Percentiles rank a stretch among this genome's conserved stretches.
These are phyloP conservation scores for Drosophila prolongata DNA, from an alignment of 2,888 invertebrate genomes.

Conservation along the genomic window DNA sequence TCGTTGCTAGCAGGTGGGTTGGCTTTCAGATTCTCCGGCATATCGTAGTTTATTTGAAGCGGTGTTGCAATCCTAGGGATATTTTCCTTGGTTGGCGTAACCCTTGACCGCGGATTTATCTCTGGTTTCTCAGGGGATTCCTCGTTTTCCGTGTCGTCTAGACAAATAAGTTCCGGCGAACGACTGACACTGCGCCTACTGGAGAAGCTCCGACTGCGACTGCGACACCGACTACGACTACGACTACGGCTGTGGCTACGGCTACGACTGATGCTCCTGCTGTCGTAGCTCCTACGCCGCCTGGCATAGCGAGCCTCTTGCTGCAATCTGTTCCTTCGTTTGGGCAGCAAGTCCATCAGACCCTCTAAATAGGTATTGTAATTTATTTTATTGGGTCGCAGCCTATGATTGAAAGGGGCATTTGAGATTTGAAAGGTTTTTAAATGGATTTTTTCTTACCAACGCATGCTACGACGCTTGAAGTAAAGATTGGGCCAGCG, in stretches of 20 bases:
- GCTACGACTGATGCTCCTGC: slow-evolving; percentile 16
- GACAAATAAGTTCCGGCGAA: slow-evolving; percentile 62
- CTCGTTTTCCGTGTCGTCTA: slow-evolving; percentile 71
- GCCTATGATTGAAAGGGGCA: not conserved
- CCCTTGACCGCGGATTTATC: not conserved
- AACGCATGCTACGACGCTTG: slow-evolving; percentile 59
- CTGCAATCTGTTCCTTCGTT: not conserved
- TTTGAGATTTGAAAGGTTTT: not conserved
- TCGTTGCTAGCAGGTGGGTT: slow-evolving; percentile 19
- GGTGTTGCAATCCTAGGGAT: slow-evolving; percentile 7
- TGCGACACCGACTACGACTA: slow-evolving; percentile 4
- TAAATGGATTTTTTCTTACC: slow-evolving; percentile 33
- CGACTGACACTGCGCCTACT: slow-evolving; percentile 22
- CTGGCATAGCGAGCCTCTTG: not conserved
- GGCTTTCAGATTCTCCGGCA: not conserved
- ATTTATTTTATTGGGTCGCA: not conserved
- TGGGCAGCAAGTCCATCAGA: slow-evolving; percentile 29
- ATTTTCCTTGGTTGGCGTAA: slow-evolving; percentile 21
- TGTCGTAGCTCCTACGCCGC: not conserved
- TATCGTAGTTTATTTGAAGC: slow-evolving; percentile 15
- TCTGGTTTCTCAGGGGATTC: slow-evolving; percentile 62
- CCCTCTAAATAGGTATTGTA: slow-evolving; percentile 23
- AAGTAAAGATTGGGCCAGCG: slow-evolving; percentile 35
- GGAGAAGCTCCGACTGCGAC: slow-evolving; percentile 4
- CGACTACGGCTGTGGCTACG: slow-evolving; percentile 15